These are phyloP conservation scores for Enteromius thamalakanensis DNA, from an alignment of 2,797 vertebrate genomes.

Conservation along the genomic window DNA sequence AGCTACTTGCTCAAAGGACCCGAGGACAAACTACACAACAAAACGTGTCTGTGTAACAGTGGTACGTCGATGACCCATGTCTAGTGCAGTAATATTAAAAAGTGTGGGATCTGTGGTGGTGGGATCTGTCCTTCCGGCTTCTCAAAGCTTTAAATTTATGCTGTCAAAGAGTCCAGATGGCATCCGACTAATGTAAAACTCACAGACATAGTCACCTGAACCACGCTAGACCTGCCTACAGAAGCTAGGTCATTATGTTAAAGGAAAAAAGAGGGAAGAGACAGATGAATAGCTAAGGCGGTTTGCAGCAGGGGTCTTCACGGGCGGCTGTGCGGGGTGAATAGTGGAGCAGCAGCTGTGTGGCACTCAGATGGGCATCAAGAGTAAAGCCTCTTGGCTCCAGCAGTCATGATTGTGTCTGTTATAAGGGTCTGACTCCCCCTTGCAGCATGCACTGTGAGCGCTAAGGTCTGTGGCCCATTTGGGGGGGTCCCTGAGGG, in stretches of 20 bases:
- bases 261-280: conserved; percentile 42
- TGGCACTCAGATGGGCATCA: conserved; percentile 1
- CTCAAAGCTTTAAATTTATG: conserved; percentile 12
- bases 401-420: neutral
- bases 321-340: neutral
- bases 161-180: conserved; percentile 48
- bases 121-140: neutral
- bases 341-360: conserved; percentile 22
- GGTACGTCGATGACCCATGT: conserved; percentile 19
- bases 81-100: conserved; percentile 25
- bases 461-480: conserved; percentile 15
- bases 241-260: conserved; percentile 51
- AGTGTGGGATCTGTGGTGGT: neutral
- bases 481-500: conserved; percentile 31
- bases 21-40: conserved; percentile 62
- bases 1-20: conserved; percentile 65
- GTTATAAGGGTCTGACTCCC: neutral
- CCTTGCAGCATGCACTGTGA: neutral
- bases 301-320: conserved; percentile 24
- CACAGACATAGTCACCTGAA: neutral
- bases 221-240: neutral
- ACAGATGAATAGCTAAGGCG: conserved; percentile 10
- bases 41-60: conserved; percentile 43
- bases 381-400: conserved; percentile 25
- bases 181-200: conserved; percentile 3